Base-by-base conservation (phyloP, 2,797 vertebrate species). In the Aplochiton taeniatus region DNA sequence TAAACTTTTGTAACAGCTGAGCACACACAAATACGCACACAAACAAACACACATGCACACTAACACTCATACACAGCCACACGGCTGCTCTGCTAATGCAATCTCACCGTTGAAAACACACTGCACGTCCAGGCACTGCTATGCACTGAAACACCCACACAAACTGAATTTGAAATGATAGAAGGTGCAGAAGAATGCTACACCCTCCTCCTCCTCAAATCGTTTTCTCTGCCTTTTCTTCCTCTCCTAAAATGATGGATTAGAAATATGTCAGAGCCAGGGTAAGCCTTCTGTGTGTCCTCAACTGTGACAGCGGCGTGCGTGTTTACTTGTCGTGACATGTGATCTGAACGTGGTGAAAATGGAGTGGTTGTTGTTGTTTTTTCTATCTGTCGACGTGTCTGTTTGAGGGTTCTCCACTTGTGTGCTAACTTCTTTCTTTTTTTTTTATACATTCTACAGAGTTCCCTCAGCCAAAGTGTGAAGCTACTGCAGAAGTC, bases 401-500 rank as follows among this genome's bases (percentile, higher is more conserved):
- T 63, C 11, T 16, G 20, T 50, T 12, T 63, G 66, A 6, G n/a
- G 60, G 16, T 48, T 65, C 16, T 69, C 16, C 16, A 31, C 18
- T 50, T 18, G 61, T n/a, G 43, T 58, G 52, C 4, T 48, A 4
- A 61, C 9, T 70, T 18, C 1, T 1, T 14, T 61, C 65, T n/a
- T 61, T 10, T 10, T 5, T 76, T 0, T 57, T 45, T 49, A 6
- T 58, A 14, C 72, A 8, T 82, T 76, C 76, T 83, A 47, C 76
- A 98, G 98, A 92, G 86, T 55, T 78, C 84, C 42, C 82, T 96
- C 88, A 91, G 90, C 75, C 91, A 93, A 72, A 95, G 90, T 48
- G 82, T 98, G 77, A 88, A 84, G 51, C 78, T 87, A 9, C 90
- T 99, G 53, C 91, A 96, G 77, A 91, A 72, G 75, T 93, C 78